Percentiles rank a stretch among this genome's conserved stretches.
Evolutionary conservation across 2,888 invertebrate species (phyloP).

Genomic region (Sminthurinus aureus): DNA sequence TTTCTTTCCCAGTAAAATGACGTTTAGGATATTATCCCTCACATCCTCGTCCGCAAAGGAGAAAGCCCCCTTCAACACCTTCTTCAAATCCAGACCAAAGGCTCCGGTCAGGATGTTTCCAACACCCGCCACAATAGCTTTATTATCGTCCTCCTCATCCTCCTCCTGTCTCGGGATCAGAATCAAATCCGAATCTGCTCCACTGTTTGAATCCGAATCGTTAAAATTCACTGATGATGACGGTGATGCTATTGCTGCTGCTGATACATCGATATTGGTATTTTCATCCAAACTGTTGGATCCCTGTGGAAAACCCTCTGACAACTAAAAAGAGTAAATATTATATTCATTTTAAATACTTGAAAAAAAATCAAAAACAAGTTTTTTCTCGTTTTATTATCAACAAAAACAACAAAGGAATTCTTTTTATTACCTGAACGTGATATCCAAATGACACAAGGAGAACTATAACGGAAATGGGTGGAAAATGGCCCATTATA

Average conservation of each 20-base stretch:
- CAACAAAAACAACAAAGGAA: no score
- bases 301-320: background rate
- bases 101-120: constrained; percentile 28
- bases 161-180: constrained; percentile 14
- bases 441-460: background rate
- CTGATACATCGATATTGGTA: no score
- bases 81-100: constrained; percentile 24
- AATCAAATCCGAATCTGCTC: background rate
- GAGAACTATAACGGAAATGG: background rate
- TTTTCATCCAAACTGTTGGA: background rate
- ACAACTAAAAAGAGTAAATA: background rate
- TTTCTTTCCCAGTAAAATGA: constrained; percentile 22
- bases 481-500: background rate
- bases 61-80: constrained; percentile 30
- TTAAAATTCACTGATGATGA: no score
- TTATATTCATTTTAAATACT: no score
- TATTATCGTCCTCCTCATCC: background rate
- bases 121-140: background rate
- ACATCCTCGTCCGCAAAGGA: constrained; percentile 33
- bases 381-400: no score
- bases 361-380: no score
- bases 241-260: no score
- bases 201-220: background rate
- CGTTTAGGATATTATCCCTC: constrained; percentile 24
- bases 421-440: background rate